Evolutionary conservation across 2,888 invertebrate species (phyloP).

Genomic region (Scaptomyza flava): DNA sequence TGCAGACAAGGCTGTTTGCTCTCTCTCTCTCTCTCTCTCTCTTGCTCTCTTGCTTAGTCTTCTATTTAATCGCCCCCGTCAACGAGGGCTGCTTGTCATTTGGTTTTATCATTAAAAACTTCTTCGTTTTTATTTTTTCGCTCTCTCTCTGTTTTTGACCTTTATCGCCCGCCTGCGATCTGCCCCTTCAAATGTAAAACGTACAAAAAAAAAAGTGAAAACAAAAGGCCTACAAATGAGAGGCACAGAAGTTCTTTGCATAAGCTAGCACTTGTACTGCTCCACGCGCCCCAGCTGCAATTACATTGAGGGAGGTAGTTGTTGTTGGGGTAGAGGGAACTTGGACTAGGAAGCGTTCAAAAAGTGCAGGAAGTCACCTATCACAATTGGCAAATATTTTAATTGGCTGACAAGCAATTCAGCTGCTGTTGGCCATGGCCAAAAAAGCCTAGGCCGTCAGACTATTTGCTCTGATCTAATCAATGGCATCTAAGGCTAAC

Average conservation of each 20-base stretch:
- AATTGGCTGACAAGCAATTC: constrained; percentile 51
- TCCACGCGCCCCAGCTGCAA: constrained; percentile 11
- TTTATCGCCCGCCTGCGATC: constrained; percentile 67
- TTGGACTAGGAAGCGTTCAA: neutral
- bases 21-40: neutral
- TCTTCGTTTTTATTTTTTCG: constrained; percentile 39
- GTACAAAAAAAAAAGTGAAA: constrained; percentile 42
- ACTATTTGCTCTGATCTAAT: constrained; percentile 62
- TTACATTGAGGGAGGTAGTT: constrained; percentile 1
- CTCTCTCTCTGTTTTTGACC: constrained; percentile 33
- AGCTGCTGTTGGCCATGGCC: constrained; percentile 13
- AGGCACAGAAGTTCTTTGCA: constrained; percentile 42
- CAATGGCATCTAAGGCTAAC: constrained; percentile 62
- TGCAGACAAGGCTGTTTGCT: constrained; percentile 38
- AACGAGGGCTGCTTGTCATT: constrained; percentile 74
- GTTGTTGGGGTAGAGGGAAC: neutral
- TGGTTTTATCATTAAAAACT: constrained; percentile 80
- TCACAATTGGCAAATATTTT: constrained; percentile 71
- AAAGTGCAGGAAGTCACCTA: constrained; percentile 63
- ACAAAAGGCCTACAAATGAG: constrained; percentile 54
- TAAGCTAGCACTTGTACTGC: constrained; percentile 17
- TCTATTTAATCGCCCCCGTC: constrained; percentile 57
- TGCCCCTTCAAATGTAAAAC: constrained; percentile 26
- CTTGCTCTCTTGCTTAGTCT: neutral
- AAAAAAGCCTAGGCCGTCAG: neutral